phyloP scores from a whole-genome alignment of 2,888 invertebrate genomes.

The Cephus pulcher region DNA sequence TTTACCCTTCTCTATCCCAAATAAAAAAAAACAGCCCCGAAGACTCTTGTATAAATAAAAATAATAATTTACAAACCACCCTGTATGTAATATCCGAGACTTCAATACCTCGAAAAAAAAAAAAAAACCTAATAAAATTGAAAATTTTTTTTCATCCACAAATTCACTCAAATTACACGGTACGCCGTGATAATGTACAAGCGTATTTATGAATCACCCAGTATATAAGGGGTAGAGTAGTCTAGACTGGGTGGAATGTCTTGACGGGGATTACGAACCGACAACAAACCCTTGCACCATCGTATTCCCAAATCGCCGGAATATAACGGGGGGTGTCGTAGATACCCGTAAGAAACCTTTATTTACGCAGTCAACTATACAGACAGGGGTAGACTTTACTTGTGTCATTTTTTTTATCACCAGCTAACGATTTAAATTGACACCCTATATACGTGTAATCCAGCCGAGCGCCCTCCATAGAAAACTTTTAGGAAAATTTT shows the following conservation, averaged over 20 bases:
- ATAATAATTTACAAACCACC: not conserved
- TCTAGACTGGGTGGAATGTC: constrained; percentile 12
- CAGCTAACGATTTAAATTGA: not conserved
- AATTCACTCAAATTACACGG: not conserved
- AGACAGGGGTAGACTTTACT: too few relatives aligned
- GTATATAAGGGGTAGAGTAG: not conserved
- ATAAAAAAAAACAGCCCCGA: not conserved
- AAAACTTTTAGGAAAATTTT: not conserved
- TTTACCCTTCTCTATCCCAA: not conserved
- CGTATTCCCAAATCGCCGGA: constrained; percentile 24
- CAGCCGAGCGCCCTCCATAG: not conserved
- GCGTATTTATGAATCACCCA: not conserved
- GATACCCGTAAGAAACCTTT: constrained; percentile 30
- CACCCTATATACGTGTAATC: not conserved
- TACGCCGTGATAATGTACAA: not conserved
- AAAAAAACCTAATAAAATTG: not conserved
- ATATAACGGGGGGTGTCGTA: constrained; percentile 34
- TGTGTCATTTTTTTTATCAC: not conserved
- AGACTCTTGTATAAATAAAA: not conserved
- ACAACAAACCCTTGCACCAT: constrained; percentile 20
- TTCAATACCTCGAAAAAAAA: not conserved
- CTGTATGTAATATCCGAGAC: not conserved
- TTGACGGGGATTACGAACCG: constrained; percentile 15
- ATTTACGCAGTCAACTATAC: constrained; percentile 21
- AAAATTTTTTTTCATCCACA: not conserved